phyloP scores from a whole-genome alignment of 2,797 vertebrate species.

The Lepus oiostolus region DNA sequence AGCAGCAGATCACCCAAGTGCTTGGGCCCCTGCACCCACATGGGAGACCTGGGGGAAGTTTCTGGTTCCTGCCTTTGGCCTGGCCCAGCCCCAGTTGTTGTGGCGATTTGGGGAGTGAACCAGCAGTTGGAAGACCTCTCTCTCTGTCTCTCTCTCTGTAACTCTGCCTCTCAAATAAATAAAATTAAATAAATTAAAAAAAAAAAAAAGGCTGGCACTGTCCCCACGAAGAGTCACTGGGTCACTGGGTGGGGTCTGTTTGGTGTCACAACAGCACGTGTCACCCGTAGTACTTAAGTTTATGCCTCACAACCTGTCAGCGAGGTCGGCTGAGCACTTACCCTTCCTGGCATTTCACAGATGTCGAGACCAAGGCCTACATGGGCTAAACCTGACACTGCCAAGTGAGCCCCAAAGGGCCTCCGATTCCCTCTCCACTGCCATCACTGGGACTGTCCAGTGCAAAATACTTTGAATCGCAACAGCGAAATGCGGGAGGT shows the following conservation, averaged over 20 bases:
- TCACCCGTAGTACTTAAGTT: background rate
- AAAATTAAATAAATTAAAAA: too few species aligned
- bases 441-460: background rate
- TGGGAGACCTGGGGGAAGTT: too few species aligned
- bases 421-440: background rate
- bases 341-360: background rate
- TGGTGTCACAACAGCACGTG: background rate
- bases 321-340: background rate
- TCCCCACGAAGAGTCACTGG: fast-evolving
- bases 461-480: constrained; percentile 10
- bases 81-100: too few species aligned
- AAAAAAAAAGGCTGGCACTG: background rate
- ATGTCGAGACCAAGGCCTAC: background rate
- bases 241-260: background rate
- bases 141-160: too few species aligned
- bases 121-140: too few species aligned
- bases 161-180: too few species aligned
- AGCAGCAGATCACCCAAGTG: too few species aligned
- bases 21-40: too few species aligned
- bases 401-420: background rate
- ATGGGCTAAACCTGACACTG: background rate
- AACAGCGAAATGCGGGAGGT: background rate
- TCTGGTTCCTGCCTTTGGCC: too few species aligned
- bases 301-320: background rate
- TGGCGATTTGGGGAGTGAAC: too few species aligned